Conservation (phyloP, 2,113 vertebrate genomes). For the Alouatta palliata region DNA sequence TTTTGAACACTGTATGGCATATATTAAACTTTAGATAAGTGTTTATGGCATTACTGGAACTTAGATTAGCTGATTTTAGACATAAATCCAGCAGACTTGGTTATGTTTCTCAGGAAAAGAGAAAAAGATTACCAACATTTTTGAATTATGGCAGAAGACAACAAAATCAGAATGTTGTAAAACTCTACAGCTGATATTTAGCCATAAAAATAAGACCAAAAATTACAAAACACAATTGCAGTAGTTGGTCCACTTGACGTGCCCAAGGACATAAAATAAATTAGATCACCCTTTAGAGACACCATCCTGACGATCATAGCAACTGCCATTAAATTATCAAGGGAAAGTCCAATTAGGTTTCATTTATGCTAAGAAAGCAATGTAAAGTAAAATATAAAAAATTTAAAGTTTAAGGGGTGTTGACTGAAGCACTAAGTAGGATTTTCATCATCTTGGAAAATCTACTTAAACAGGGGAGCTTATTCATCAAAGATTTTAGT, state of each 20-base stretch:
- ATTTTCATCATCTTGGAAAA: neutral
- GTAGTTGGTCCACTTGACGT: neutral
- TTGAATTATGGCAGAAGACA: neutral
- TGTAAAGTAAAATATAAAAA: neutral
- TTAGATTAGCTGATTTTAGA: neutral
- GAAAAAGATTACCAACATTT: neutral
- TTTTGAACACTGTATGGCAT: neutral
- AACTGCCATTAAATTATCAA: neutral
- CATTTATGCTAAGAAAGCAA: neutral
- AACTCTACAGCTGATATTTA: neutral
- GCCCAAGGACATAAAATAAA: neutral
- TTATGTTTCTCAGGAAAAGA: neutral
- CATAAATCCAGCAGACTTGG: neutral
- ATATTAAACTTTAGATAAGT: neutral
- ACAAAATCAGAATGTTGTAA: neutral
- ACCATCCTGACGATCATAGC: neutral
- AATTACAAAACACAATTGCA: neutral
- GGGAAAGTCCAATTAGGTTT: neutral
- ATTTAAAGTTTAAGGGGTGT: neutral
- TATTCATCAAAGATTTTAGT: neutral
- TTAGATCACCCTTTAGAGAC: neutral
- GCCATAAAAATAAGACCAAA: neutral
- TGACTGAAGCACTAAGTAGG: neutral
- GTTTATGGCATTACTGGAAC: neutral
- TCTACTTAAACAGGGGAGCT: neutral